phyloP scores from a whole-genome alignment of 2,113 vertebrate species.

The Carettochelys insculpta region DNA sequence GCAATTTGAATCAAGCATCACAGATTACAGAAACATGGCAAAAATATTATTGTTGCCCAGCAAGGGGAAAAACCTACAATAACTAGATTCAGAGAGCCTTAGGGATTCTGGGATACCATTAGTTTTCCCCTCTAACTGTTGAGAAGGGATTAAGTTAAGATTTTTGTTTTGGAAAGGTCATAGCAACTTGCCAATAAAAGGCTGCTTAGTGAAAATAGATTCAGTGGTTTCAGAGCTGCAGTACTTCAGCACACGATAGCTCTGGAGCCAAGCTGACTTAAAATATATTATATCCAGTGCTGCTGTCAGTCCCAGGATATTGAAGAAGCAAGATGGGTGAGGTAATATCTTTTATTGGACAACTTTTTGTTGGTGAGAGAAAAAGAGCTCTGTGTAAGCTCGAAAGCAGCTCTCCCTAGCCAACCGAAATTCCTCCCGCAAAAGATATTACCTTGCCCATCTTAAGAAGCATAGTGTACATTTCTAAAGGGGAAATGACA shows the following conservation, averaged over 20 bases:
- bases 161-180: background rate
- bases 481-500: background rate
- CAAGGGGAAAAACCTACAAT: background rate
- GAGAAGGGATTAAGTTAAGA: background rate
- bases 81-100: background rate
- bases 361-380: background rate
- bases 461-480: background rate
- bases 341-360: background rate
- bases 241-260: background rate
- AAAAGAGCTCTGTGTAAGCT: background rate
- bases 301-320: background rate
- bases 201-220: rapidly evolving
- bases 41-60: background rate
- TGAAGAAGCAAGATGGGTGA: background rate
- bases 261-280: background rate
- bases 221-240: background rate
- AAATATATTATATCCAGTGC: background rate
- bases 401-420: background rate
- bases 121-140: background rate
- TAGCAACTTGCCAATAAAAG: rapidly evolving
- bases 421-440: background rate
- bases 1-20: background rate
- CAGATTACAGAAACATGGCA: background rate
- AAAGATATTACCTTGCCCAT: background rate
- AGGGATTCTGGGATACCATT: rapidly evolving